Conservation (phyloP, 2,113 vertebrate species). For the Emydocephalus ijimae region DNA sequence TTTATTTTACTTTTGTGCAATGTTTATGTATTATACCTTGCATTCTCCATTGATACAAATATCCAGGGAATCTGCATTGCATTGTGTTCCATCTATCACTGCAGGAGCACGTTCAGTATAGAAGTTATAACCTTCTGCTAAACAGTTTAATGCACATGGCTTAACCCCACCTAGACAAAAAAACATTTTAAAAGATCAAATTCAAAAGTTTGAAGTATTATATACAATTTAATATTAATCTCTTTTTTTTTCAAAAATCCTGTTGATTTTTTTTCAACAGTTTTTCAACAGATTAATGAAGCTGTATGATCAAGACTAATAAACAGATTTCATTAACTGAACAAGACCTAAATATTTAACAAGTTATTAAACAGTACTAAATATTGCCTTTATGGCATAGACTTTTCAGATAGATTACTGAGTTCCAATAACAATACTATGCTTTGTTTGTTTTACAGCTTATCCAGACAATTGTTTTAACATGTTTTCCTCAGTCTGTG, state of each 20-base stretch:
- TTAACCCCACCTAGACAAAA: slow-evolving; percentile 89
- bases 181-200: slow-evolving; percentile 31
- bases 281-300: neutral
- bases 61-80: slow-evolving; percentile 93
- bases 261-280: neutral
- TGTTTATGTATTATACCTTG: slow-evolving; percentile 78
- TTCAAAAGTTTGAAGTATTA: slow-evolving; percentile 19
- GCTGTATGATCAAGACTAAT: neutral
- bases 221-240: slow-evolving; percentile 25
- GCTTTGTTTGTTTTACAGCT: neutral
- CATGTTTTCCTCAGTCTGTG: neutral
- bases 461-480: neutral
- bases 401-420: neutral
- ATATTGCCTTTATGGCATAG: neutral
- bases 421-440: neutral
- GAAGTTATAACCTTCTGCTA: slow-evolving; percentile 98
- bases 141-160: slow-evolving; percentile 93
- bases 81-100: slow-evolving; percentile 94
- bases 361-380: neutral
- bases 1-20: neutral
- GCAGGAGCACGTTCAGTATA: slow-evolving; percentile 96
- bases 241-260: neutral
- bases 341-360: neutral
- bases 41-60: slow-evolving; percentile 99
- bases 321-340: neutral